These are phyloP conservation scores for Sycophila texana DNA, from an alignment of 2,888 invertebrate species.

Conservation along the genomic window DNA sequence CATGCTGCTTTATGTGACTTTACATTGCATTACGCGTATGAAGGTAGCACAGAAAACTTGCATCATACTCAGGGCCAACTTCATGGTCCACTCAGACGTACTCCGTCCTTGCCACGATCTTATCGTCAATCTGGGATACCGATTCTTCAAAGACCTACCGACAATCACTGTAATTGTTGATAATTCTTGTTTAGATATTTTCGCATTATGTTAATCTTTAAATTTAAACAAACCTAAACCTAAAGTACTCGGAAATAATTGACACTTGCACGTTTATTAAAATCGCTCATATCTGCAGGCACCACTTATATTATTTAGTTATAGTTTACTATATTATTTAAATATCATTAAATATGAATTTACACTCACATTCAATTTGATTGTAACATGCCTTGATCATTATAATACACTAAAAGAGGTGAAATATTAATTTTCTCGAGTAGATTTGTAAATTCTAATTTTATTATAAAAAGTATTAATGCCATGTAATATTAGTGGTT, in stretches of 20 bases:
- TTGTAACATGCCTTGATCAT: not conserved
- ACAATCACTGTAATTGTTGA: conserved; percentile 72
- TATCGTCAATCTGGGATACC: conserved; percentile 81
- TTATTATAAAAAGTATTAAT: conserved; percentile 14
- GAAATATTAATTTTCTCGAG: not conserved
- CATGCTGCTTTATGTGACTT: conserved; percentile 71
- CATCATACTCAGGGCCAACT: conserved; percentile 73
- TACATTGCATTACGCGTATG: conserved; percentile 66
- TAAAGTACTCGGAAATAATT: conserved; percentile 29
- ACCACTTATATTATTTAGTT: too few relatives aligned
- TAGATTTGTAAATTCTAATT: conserved; percentile 20
- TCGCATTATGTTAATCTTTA: conserved; percentile 33
- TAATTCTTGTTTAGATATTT: conserved; percentile 39
- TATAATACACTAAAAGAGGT: not conserved
- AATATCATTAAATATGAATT: not conserved
- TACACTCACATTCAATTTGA: not conserved
- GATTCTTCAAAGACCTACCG: conserved; percentile 76
- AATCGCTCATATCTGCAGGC: not conserved
- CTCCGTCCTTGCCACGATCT: conserved; percentile 79
- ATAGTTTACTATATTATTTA: not conserved
- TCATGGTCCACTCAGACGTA: conserved; percentile 77
- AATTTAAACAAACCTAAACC: conserved; percentile 18
- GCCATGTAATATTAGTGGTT: conserved; percentile 17
- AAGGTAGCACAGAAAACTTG: conserved; percentile 81
- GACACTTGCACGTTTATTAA: conserved; percentile 40